A percentile compares a stretch with the other conserved stretches of the same genome.
Evolutionary conservation across 2,888 invertebrate species (phyloP).

Genomic region (Ernsta delagoae): DNA sequence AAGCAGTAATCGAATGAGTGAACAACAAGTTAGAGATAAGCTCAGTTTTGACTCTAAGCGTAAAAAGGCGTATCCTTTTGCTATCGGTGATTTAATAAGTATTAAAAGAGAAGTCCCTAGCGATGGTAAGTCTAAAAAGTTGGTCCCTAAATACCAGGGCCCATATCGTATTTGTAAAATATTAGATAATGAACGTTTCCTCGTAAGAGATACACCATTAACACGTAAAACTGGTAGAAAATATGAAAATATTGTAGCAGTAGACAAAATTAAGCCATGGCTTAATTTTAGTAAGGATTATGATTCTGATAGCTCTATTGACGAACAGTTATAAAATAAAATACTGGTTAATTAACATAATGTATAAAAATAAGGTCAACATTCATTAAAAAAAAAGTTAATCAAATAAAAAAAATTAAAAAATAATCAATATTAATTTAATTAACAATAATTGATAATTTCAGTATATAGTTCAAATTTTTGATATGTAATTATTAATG

Average conservation of each 20-base stretch:
- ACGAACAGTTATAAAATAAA: background rate
- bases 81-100: slow-evolving; percentile 1
- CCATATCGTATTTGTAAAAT: slow-evolving; percentile 8
- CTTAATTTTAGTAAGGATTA: slow-evolving; percentile 4
- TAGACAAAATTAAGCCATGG: slow-evolving; percentile 8
- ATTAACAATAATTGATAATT: no score
- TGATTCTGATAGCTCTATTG: background rate
- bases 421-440: no score
- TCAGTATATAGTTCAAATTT: no score
- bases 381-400: no score
- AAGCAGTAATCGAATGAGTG: background rate
- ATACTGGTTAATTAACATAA: background rate
- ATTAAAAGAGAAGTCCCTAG: slow-evolving; percentile 23
- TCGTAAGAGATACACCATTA: slow-evolving; percentile 1
- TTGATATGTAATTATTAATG: no score
- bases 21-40: background rate
- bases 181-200: slow-evolving; percentile 4
- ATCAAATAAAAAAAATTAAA: background rate
- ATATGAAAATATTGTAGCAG: slow-evolving; percentile 8
- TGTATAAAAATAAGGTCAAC: no score
- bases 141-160: slow-evolving; percentile 1
- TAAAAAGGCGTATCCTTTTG: background rate
- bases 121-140: slow-evolving; percentile 12
- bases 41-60: background rate
- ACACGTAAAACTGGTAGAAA: slow-evolving; percentile 5